These are phyloP conservation scores for Laspeyria flexula DNA, from an alignment of 2,888 invertebrate species.

Conservation along the genomic window DNA sequence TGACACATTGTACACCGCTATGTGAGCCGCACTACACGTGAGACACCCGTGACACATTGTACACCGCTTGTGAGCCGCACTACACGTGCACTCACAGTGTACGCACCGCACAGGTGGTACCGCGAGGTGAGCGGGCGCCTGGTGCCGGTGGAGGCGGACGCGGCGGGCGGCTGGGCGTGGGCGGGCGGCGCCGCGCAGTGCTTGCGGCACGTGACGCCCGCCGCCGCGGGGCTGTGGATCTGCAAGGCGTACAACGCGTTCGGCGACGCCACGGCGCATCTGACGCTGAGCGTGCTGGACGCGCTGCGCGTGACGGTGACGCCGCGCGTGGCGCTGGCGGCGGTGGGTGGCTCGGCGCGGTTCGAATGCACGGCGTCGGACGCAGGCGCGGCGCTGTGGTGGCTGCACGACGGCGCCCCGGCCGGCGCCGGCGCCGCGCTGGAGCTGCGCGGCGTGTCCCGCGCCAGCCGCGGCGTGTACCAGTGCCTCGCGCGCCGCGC, in stretches of 20 bases:
- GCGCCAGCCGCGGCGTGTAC: slow-evolving; percentile 93
- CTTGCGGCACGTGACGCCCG: slow-evolving; percentile 86
- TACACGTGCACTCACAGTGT: slow-evolving; percentile 53
- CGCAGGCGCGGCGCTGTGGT: slow-evolving; percentile 81
- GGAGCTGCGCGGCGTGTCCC: slow-evolving; percentile 81
- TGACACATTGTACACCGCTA: too few relatives aligned
- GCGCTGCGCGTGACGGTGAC: slow-evolving; percentile 86
- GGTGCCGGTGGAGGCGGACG: slow-evolving; percentile 50
- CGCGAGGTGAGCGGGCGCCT: slow-evolving; percentile 84
- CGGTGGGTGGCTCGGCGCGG: slow-evolving; percentile 88
- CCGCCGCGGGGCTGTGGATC: slow-evolving; percentile 88
- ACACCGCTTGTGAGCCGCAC: too few relatives aligned
- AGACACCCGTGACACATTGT: not conserved
- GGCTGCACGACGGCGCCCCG: slow-evolving; percentile 89
- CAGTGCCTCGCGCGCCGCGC: slow-evolving; percentile 93
- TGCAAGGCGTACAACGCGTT: slow-evolving; percentile 89
- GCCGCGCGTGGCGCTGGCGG: slow-evolving; percentile 87
- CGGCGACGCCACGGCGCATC: slow-evolving; percentile 88
- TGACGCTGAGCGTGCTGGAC: slow-evolving; percentile 87
- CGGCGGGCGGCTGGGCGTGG: slow-evolving; percentile 87
- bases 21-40: slow-evolving; percentile 87
- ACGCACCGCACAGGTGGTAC: slow-evolving; percentile 77
- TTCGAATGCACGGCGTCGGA: slow-evolving; percentile 89
- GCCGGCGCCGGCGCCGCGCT: slow-evolving; percentile 67
- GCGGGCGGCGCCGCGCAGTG: slow-evolving; percentile 90